Evolutionary conservation across 2,888 invertebrate species (phyloP).

Genomic region (Panzeria rudis): DNA sequence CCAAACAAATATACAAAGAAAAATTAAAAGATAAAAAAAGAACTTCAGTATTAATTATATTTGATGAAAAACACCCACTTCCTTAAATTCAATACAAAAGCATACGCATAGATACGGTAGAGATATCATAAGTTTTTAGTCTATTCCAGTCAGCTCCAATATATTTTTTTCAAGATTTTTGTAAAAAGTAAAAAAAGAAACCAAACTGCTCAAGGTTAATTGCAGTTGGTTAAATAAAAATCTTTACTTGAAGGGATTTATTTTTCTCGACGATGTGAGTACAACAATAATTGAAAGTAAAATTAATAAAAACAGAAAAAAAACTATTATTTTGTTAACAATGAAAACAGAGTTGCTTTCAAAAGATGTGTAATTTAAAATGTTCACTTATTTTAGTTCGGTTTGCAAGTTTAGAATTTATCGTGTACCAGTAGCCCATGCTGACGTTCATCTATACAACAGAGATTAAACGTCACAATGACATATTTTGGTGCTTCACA

Average conservation of each 20-base stretch:
- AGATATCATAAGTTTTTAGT: slow-evolving; percentile 9
- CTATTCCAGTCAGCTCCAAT: slow-evolving; percentile 27
- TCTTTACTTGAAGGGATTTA: slow-evolving; percentile 18
- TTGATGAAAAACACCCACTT: slow-evolving; percentile 70
- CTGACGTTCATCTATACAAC: too few species aligned
- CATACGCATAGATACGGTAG: slow-evolving; percentile 36
- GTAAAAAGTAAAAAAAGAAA: slow-evolving; percentile 22
- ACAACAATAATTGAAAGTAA: slow-evolving; percentile 38
- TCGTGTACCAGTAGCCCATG: too few species aligned
- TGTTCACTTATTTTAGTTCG: too few species aligned
- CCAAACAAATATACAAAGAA: slow-evolving; percentile 43
- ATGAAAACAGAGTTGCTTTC: neutral
- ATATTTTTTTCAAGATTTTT: slow-evolving; percentile 2
- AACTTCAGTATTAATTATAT: slow-evolving; percentile 68
- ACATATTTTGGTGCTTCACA: too few species aligned
- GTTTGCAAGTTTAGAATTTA: too few species aligned
- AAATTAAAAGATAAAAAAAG: slow-evolving; percentile 22
- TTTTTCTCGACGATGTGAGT: neutral
- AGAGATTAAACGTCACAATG: too few species aligned
- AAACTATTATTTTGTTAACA: slow-evolving; percentile 29
- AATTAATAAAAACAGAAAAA: slow-evolving; percentile 31
- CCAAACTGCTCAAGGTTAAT: slow-evolving; percentile 61
- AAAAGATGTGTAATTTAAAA: slow-evolving; percentile 33
- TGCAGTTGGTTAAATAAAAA: slow-evolving; percentile 32
- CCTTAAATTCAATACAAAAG: slow-evolving; percentile 39